These are phyloP conservation scores for Oreocharis arfaki DNA, from an alignment of 2,113 vertebrate genomes.

Conservation along the genomic window DNA sequence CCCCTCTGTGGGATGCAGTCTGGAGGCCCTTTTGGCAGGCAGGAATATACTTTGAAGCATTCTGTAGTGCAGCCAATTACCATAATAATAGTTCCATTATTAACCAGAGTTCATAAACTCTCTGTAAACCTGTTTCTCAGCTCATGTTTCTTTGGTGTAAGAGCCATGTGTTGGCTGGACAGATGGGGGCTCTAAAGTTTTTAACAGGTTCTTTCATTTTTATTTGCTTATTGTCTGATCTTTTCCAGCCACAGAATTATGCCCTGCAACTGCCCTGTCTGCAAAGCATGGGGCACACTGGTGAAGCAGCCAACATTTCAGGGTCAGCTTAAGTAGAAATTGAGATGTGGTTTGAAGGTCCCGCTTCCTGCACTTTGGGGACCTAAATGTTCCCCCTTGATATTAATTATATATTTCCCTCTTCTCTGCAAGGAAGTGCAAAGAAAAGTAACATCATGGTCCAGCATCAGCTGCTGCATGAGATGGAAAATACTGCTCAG, in stretches of 20 bases:
- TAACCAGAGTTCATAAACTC: slow-evolving; percentile 44
- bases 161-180: background rate
- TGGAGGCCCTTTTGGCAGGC: slow-evolving; percentile 9
- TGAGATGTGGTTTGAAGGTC: background rate
- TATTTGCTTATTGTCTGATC: background rate
- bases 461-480: background rate
- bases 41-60: background rate
- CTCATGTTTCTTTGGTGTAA: slow-evolving; percentile 27
- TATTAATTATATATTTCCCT: background rate
- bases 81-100: slow-evolving; percentile 43
- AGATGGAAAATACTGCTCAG: background rate
- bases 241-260: background rate
- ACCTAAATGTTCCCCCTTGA: background rate
- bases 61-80: slow-evolving; percentile 7
- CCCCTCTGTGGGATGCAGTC: background rate
- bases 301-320: background rate
- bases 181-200: background rate
- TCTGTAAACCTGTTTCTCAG: slow-evolving; percentile 17
- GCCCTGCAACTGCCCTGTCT: background rate
- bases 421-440: background rate
- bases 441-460: background rate
- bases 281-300: background rate
- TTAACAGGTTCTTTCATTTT: background rate
- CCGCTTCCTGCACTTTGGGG: background rate
- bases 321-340: background rate